Evolutionary conservation across 2,888 invertebrate species (phyloP).

Genomic region (Archips xylosteana): DNA sequence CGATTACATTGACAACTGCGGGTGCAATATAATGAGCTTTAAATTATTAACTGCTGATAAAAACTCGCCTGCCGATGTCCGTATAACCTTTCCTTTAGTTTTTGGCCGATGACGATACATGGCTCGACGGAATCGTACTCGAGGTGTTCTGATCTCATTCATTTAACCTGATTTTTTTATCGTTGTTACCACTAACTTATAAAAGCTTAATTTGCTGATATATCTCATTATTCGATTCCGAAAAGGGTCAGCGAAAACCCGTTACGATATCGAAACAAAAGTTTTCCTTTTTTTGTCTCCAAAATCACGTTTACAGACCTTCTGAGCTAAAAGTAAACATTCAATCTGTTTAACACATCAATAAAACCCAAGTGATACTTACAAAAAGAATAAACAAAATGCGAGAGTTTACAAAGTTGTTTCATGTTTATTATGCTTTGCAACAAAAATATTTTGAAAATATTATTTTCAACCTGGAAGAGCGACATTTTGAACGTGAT

Average conservation of each 20-base stretch:
- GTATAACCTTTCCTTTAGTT: constrained; percentile 77
- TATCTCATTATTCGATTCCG: constrained; percentile 8
- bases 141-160: constrained; percentile 42
- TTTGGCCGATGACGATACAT: constrained; percentile 66
- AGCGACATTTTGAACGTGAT: background rate
- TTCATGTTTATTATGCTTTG: constrained; percentile 9
- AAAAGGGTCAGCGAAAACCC: constrained; percentile 8
- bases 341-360: constrained; percentile 24
- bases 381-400: constrained; percentile 24
- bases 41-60: constrained; percentile 82
- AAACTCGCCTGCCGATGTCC: constrained; percentile 72
- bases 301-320: constrained; percentile 6
- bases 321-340: constrained; percentile 23
- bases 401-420: constrained; percentile 13
- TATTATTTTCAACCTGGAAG: background rate
- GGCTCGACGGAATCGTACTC: constrained; percentile 48
- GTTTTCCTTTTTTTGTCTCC: background rate
- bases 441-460: constrained; percentile 15
- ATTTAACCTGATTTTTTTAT: constrained; percentile 7
- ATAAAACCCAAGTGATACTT: constrained; percentile 14
- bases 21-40: constrained; percentile 82
- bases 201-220: constrained; percentile 18
- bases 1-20: constrained; percentile 82
- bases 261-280: constrained; percentile 11
- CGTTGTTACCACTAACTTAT: constrained; percentile 8